Base-by-base conservation (phyloP, 2,797 vertebrate species). In the Rhinoraja longicauda region DNA sequence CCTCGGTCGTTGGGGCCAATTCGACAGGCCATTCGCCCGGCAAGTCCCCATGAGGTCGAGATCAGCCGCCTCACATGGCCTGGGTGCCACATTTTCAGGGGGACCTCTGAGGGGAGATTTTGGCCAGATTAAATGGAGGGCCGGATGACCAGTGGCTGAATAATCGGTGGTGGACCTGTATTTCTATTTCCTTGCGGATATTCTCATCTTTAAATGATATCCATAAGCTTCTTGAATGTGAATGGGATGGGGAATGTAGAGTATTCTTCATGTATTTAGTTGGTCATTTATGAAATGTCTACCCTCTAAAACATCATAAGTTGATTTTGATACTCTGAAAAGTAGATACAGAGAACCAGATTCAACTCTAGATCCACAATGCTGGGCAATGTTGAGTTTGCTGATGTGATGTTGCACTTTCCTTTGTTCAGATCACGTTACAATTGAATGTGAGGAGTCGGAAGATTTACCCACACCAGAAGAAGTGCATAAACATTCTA, bases 381-480 rank as follows among this genome's bases (percentile, higher is more conserved):
- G 7, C 29, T 67, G 59, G 62, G 36, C 8, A 32, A 21, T 67
- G 15, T 88, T 67, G 32, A 36, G 62, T 67, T 67, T 88, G 32
- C 21, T 88, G 59, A 67, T 15, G 64, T 67, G 57, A 17, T 62
- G 0, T 45, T 93, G 0, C 0, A 21, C 93, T 79, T 0, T 81
- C 93, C 8, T 70, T 94, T 94, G 93, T 75, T 94, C 94, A 97
- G 98, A 96, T 94, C 96, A 97, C 15, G 96, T 97, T 93, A 95
- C 97, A 70, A 96, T 98, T 0, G 98, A 99, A 64, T 95, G 98
- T 82, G 98, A 97, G 53, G 97, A 98, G 32, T 96, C 95, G 0
- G 98, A 98, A 32, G 97, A 98, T 1, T 96, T 96, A 3, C 97
- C 97, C 45, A 95, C 96, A 12, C 95, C 94, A 70, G 95, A 95